Conservation (phyloP, 2,797 vertebrate genomes). For the Podargus strigoides region DNA sequence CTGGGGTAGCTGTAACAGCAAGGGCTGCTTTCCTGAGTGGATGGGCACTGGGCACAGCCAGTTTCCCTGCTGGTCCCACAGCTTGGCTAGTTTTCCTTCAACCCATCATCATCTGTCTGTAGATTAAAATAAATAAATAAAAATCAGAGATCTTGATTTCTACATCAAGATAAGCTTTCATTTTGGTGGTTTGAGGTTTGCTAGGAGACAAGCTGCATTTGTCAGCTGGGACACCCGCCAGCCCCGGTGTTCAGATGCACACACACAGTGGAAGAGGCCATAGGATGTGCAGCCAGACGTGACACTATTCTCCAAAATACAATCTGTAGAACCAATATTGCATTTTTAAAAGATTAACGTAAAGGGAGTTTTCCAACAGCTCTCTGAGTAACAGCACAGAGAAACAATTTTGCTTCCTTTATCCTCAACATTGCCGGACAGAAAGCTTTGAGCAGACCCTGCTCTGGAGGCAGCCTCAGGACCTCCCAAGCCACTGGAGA, state of each 20-base stretch:
- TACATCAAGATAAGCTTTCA: neutral
- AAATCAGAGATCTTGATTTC: neutral
- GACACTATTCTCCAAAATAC: neutral
- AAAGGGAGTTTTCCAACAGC: neutral
- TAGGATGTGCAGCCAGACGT: neutral
- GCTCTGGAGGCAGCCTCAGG: neutral
- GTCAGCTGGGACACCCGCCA: neutral
- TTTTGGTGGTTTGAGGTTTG: neutral
- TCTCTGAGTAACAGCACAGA: neutral
- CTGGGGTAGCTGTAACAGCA: neutral
- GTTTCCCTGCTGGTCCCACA: neutral
- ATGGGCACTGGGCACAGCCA: neutral
- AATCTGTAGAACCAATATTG: neutral
- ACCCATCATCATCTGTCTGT: neutral
- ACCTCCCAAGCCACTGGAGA: neutral
- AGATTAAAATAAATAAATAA: too few relatives aligned
- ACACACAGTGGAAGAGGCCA: rapidly evolving
- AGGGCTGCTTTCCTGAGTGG: neutral
- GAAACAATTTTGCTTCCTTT: neutral
- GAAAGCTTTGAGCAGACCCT: neutral
- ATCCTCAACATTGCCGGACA: neutral
- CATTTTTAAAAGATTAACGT: neutral
- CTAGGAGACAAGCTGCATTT: neutral
- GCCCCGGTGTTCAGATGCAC: neutral
- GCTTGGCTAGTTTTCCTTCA: neutral